These are phyloP conservation scores for Rotaria macrura DNA, from an alignment of 2,888 invertebrate species.

Conservation along the genomic window DNA sequence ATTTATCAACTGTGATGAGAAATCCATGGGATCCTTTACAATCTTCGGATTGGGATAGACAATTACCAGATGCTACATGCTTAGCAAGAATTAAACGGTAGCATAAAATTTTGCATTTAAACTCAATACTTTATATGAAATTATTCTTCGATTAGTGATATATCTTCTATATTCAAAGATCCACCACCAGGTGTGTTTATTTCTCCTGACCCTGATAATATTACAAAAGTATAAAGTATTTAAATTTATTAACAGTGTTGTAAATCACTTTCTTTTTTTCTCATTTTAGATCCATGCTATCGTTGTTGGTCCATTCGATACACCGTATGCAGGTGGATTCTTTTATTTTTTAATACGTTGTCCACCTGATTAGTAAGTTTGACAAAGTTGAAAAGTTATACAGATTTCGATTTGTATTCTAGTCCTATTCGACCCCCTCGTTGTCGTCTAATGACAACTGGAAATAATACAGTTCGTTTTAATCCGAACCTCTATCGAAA, in stretches of 20 bases:
- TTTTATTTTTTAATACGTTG: constrained; percentile 54
- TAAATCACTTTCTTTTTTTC: neutral
- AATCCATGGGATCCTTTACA: neutral
- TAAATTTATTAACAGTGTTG: neutral
- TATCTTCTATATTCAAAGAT: neutral
- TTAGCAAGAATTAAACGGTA: neutral
- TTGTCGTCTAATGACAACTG: constrained; percentile 57
- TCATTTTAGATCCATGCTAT: neutral
- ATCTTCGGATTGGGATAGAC: neutral
- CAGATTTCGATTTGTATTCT: neutral
- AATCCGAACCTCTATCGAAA: constrained; percentile 59
- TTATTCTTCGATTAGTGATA: neutral
- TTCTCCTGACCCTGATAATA: neutral
- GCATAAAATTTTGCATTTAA: neutral
- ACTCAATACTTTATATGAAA: neutral
- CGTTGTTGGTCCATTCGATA: neutral
- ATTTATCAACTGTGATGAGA: neutral
- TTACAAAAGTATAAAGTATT: neutral
- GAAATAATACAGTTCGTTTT: constrained; percentile 56
- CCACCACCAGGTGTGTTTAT: neutral
- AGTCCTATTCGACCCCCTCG: constrained; percentile 56
- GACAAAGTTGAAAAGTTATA: neutral
- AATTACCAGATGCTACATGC: neutral
- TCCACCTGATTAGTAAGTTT: constrained; percentile 49
- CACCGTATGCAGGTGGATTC: constrained; percentile 43